Conservation (phyloP, 1,140 invertebrate species). For the Drosophila punjabiensis region DNA sequence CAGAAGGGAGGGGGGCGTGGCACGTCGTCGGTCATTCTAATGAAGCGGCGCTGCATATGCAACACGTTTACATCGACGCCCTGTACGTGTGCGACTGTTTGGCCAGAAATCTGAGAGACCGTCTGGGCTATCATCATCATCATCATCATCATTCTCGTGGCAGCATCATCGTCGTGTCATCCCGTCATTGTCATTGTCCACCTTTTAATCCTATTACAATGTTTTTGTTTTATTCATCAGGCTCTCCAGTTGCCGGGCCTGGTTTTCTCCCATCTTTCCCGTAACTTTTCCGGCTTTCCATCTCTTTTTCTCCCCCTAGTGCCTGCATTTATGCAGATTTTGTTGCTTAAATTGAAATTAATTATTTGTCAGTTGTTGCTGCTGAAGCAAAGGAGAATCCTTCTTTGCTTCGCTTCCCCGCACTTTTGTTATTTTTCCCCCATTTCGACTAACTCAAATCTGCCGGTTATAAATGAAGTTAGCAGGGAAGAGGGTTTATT, state of each 20-base stretch:
- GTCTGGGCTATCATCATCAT: conserved; percentile 41
- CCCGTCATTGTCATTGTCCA: conserved; percentile 70
- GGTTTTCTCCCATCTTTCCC: conserved; percentile 26
- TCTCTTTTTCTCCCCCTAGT: neutral
- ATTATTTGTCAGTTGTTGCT: conserved; percentile 82
- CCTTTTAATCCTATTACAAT: conserved; percentile 82
- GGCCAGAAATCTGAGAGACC: conserved; percentile 64
- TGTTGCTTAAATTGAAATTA: conserved; percentile 83
- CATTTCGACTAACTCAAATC: conserved; percentile 23
- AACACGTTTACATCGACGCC: conserved; percentile 75
- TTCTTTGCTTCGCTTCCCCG: conserved; percentile 5
- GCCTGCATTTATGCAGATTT: conserved; percentile 76
- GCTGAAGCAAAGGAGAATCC: conserved; percentile 31
- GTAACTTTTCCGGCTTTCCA: conserved; percentile 29
- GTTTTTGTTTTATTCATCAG: conserved; percentile 82
- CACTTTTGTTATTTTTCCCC: conserved; percentile 20
- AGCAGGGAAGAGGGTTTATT: conserved; percentile 3
- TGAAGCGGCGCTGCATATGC: conserved; percentile 80
- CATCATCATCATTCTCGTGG: conserved; percentile 25
- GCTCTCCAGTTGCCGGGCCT: conserved; percentile 26
- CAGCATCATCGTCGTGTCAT: conserved; percentile 46
- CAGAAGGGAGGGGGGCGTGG: conserved; percentile 54
- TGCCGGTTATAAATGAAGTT: conserved; percentile 67
- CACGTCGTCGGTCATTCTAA: conserved; percentile 79
- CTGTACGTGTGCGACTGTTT: conserved; percentile 47